A percentile compares a stretch with the other conserved stretches of the same genome.
Evolutionary conservation across 2,113 vertebrate genomes (phyloP).

Genomic region (Puffinus mauretanicus): DNA sequence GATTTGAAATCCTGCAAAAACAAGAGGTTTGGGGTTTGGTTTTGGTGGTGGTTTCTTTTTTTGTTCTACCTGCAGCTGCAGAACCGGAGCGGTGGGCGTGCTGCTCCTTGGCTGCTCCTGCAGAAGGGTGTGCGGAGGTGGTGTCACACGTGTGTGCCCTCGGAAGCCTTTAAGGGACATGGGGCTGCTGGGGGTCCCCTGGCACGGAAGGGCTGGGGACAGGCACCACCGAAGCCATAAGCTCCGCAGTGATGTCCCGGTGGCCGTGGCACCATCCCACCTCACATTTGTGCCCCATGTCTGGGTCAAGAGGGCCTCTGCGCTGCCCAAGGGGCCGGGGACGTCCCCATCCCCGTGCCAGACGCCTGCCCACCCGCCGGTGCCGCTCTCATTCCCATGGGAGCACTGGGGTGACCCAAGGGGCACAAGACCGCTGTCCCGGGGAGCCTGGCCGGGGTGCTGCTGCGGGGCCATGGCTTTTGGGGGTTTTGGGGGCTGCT

Average conservation of each 20-base stretch:
- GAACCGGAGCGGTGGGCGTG: neutral
- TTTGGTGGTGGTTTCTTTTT: neutral
- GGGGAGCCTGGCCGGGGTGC: neutral
- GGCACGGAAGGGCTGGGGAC: neutral
- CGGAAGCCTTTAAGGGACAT: fast-evolving
- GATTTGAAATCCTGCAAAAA: no score
- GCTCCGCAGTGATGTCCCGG: neutral
- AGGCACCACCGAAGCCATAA: fast-evolving
- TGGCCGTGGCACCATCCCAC: fast-evolving
- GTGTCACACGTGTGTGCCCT: fast-evolving
- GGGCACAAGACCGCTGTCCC: neutral
- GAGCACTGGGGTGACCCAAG: neutral
- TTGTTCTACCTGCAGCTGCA: neutral
- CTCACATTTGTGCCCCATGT: neutral
- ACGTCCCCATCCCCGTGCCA: fast-evolving
- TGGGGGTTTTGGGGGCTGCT: neutral
- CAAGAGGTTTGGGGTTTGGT: neutral
- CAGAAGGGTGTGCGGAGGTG: fast-evolving
- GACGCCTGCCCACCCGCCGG: neutral
- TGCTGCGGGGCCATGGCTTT: neutral
- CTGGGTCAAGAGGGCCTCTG: neutral
- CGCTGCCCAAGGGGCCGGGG: neutral
- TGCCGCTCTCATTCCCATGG: neutral
- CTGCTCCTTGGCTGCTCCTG: neutral
- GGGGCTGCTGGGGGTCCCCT: neutral